A percentile compares a stretch with the other conserved stretches of the same genome.
These are phyloP conservation scores for Belgica antarctica DNA, from an alignment of 2,888 invertebrate species.

Conservation along the genomic window DNA sequence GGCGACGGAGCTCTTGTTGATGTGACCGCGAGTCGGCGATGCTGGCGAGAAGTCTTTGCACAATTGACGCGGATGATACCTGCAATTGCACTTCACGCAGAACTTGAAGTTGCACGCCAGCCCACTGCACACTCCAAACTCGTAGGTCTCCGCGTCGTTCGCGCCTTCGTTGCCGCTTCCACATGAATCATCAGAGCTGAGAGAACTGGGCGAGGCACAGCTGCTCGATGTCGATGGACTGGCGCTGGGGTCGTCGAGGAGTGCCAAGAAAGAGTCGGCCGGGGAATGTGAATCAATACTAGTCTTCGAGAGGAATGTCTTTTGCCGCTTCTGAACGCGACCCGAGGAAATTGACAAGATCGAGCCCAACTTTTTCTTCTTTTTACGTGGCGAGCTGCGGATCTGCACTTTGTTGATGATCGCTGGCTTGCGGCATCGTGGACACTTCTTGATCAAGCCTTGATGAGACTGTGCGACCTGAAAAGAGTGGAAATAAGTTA, in stretches of 20 bases:
- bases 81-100: constrained; percentile 30
- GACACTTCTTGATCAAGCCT: constrained; percentile 28
- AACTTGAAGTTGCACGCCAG: constrained; percentile 25
- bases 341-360: neutral
- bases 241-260: neutral
- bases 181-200: constrained; percentile 21
- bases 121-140: constrained; percentile 23
- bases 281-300: constrained; percentile 14
- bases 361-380: neutral
- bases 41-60: constrained; percentile 33
- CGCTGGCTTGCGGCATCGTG: constrained; percentile 30
- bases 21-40: constrained; percentile 11
- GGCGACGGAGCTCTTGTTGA: neutral
- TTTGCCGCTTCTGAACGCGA: constrained; percentile 9
- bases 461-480: neutral
- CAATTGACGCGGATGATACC: constrained; percentile 24
- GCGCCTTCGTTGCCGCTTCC: neutral
- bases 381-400: constrained; percentile 35
- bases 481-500: too few species aligned
- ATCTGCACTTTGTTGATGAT: constrained; percentile 7
- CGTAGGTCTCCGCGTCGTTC: neutral
- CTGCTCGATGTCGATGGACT: constrained; percentile 25
- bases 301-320: constrained; percentile 34
- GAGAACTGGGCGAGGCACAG: constrained; percentile 2
- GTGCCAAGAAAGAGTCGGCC: neutral